Conservation (phyloP, 2,888 invertebrate genomes). For the Himalopsyche tibetana region DNA sequence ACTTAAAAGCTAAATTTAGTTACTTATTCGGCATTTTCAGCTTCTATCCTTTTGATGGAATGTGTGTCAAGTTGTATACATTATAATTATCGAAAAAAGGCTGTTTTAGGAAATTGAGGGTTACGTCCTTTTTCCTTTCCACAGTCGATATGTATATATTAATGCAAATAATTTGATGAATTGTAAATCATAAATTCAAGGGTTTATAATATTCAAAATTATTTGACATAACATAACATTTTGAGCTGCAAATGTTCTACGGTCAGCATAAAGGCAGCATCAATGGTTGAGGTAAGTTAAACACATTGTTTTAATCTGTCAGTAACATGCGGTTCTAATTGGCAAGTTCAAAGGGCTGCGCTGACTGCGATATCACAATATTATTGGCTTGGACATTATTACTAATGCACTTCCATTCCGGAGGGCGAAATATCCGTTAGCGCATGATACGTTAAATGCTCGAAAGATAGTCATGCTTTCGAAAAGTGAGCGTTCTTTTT, state of each 20-base stretch:
- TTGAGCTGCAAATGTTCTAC: neutral
- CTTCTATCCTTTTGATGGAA: too few relatives aligned
- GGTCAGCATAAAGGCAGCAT: neutral
- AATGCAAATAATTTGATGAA: too few relatives aligned
- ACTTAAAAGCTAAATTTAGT: too few relatives aligned
- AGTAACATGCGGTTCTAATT: conserved; percentile 26
- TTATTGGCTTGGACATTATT: conserved; percentile 13
- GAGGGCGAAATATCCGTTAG: neutral
- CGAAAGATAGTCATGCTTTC: neutral
- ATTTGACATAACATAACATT: neutral
- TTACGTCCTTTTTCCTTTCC: too few relatives aligned
- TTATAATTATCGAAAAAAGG: too few relatives aligned
- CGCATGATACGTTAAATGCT: neutral
- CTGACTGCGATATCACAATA: conserved; percentile 31
- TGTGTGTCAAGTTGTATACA: too few relatives aligned
- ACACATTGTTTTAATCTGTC: conserved; percentile 31
- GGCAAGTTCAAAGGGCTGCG: conserved; percentile 1
- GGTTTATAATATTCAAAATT: too few relatives aligned
- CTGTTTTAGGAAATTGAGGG: too few relatives aligned
- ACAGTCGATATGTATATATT: too few relatives aligned
- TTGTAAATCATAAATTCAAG: too few relatives aligned
- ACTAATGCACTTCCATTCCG: neutral
- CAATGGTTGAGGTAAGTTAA: neutral
- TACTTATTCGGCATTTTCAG: too few relatives aligned
- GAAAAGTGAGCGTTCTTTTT: too few relatives aligned